Evolutionary conservation across 1,140 invertebrate species (phyloP).

Genomic region (Nymphalis io): DNA sequence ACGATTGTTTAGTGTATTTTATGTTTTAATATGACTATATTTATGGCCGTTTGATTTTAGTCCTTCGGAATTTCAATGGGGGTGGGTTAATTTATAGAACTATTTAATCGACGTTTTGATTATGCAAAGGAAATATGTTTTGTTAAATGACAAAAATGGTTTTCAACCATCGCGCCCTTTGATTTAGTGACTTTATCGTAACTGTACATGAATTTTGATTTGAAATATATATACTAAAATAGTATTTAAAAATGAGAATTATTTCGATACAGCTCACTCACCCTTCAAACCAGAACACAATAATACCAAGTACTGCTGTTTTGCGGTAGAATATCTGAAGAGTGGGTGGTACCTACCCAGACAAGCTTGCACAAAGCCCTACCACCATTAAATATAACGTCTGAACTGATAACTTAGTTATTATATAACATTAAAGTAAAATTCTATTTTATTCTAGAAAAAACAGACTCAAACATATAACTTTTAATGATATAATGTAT

Average conservation of each 20-base stretch:
- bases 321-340: too few species aligned
- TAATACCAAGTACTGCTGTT: too few species aligned
- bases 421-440: too few species aligned
- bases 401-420: too few species aligned
- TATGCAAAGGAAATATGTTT: conserved; percentile 45
- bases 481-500: neutral
- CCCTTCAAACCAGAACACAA: too few species aligned
- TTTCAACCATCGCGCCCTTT: conserved; percentile 29
- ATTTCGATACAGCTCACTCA: too few species aligned
- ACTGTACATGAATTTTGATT: neutral
- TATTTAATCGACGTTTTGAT: conserved; percentile 55
- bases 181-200: conserved; percentile 22
- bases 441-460: too few species aligned
- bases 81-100: conserved; percentile 61
- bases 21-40: conserved; percentile 78
- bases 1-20: conserved; percentile 79
- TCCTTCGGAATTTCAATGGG: conserved; percentile 57
- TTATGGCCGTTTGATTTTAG: conserved; percentile 67
- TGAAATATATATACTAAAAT: neutral
- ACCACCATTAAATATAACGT: too few species aligned
- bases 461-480: too few species aligned
- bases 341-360: too few species aligned
- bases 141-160: conserved; percentile 44
- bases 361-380: too few species aligned
- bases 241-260: neutral